Conservation (phyloP, 2,888 invertebrate species). For the Pachliopta kotzebuea region DNA sequence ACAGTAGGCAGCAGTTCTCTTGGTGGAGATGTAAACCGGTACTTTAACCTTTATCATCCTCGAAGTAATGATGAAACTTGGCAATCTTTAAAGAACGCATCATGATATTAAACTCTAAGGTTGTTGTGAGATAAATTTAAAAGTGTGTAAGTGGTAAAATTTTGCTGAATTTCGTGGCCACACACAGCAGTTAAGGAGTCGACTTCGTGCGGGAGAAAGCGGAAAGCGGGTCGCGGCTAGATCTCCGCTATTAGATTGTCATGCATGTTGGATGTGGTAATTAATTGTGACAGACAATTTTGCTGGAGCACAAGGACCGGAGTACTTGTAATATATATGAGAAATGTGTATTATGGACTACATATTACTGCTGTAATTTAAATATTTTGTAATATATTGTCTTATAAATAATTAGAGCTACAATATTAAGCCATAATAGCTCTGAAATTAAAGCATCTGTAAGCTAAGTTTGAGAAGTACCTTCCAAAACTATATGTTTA, state of each 20-base stretch:
- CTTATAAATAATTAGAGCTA: neutral
- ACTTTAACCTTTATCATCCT: too few species aligned
- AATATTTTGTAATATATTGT: neutral
- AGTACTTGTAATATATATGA: conserved; percentile 28
- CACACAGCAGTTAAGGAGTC: conserved; percentile 46
- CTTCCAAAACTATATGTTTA: too few species aligned
- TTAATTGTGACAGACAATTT: conserved; percentile 72
- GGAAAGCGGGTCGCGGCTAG: conserved; percentile 72
- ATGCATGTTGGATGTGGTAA: conserved; percentile 74
- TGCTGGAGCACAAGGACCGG: conserved; percentile 37
- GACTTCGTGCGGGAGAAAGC: conserved; percentile 76
- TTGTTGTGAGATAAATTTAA: too few species aligned
- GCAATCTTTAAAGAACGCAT: too few species aligned
- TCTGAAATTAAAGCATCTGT: too few species aligned
- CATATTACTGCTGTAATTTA: neutral
- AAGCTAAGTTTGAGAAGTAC: too few species aligned
- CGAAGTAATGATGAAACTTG: too few species aligned
- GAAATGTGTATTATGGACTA: conserved; percentile 30
- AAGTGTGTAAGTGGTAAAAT: too few species aligned
- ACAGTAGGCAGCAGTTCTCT: too few species aligned
- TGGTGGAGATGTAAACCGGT: too few species aligned
- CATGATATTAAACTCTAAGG: too few species aligned
- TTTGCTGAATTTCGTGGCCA: conserved; percentile 42
- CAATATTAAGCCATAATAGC: too few species aligned
- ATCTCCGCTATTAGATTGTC: conserved; percentile 76